Conservation (phyloP, 2,888 invertebrate genomes). For the Cosmopolites sordidus region DNA sequence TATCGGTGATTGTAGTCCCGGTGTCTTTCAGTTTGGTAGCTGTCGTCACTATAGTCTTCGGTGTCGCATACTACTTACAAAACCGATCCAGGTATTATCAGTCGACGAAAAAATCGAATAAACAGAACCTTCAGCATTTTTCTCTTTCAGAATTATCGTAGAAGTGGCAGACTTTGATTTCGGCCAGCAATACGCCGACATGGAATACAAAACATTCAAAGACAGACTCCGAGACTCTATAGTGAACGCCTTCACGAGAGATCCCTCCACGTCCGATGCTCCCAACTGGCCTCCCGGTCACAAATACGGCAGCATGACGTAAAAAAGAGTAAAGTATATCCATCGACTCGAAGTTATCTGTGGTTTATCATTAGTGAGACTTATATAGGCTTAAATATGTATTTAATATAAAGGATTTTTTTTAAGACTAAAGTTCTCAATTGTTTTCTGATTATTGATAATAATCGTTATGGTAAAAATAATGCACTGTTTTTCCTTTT, state of each 20-base stretch:
- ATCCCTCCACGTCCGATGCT: conserved; percentile 39
- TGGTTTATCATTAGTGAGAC: neutral
- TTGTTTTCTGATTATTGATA: too few relatives aligned
- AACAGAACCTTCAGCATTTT: neutral
- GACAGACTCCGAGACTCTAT: conserved; percentile 79
- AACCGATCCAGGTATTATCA: conserved; percentile 56
- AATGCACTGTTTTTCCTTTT: too few relatives aligned
- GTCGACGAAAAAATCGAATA: too few relatives aligned
- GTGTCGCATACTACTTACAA: conserved; percentile 81
- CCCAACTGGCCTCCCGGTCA: conserved; percentile 47
- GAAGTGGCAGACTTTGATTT: conserved; percentile 92
- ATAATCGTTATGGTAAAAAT: too few relatives aligned
- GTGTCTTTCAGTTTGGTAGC: conserved; percentile 78
- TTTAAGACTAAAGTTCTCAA: too few relatives aligned
- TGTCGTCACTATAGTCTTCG: conserved; percentile 78
- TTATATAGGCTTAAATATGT: neutral
- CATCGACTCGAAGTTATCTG: neutral
- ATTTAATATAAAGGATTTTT: neutral
- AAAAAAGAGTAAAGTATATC: neutral
- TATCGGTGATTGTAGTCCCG: conserved; percentile 85
- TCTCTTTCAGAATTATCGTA: conserved; percentile 61
- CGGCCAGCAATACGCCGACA: conserved; percentile 71
- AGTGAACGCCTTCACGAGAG: conserved; percentile 54
- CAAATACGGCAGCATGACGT: conserved; percentile 56
- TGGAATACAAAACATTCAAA: conserved; percentile 83